phyloP scores from a whole-genome alignment of 1,140 invertebrate genomes.

The Subanguina moxae region DNA sequence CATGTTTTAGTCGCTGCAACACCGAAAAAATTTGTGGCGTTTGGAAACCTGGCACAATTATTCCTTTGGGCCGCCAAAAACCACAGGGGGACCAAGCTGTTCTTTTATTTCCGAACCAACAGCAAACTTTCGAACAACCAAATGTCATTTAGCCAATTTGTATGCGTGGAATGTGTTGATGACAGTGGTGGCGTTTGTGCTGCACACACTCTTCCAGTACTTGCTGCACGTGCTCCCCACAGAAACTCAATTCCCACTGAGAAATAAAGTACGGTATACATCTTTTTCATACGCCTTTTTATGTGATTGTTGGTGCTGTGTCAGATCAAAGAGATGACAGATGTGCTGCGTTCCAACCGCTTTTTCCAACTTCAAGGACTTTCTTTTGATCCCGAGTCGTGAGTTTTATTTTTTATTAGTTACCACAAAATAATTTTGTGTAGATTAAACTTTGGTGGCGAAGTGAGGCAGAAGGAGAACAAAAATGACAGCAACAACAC shows the following conservation, averaged over 20 bases:
- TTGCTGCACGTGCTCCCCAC: conserved; percentile 20
- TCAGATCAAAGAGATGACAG: conserved; percentile 31
- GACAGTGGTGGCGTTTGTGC: conserved; percentile 7
- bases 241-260: conserved; percentile 26
- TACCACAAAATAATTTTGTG: neutral
- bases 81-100: too few relatives aligned
- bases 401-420: conserved; percentile 17
- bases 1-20: too few relatives aligned
- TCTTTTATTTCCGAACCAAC: too few relatives aligned
- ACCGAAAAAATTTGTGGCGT: too few relatives aligned
- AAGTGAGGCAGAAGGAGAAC: too few relatives aligned
- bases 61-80: too few relatives aligned
- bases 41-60: too few relatives aligned
- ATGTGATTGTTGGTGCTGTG: conserved; percentile 4
- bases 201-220: conserved; percentile 18
- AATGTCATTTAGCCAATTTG: conserved; percentile 35
- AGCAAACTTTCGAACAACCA: too few relatives aligned
- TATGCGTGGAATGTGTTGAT: conserved; percentile 29
- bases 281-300: too few relatives aligned
- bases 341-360: conserved; percentile 9
- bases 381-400: conserved; percentile 45
- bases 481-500: too few relatives aligned
- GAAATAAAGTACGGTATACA: conserved; percentile 16
- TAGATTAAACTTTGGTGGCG: too few relatives aligned
- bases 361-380: conserved; percentile 33